Evolutionary conservation across 2,888 invertebrate genomes (phyloP).

Genomic region (Incurvaria masculella): DNA sequence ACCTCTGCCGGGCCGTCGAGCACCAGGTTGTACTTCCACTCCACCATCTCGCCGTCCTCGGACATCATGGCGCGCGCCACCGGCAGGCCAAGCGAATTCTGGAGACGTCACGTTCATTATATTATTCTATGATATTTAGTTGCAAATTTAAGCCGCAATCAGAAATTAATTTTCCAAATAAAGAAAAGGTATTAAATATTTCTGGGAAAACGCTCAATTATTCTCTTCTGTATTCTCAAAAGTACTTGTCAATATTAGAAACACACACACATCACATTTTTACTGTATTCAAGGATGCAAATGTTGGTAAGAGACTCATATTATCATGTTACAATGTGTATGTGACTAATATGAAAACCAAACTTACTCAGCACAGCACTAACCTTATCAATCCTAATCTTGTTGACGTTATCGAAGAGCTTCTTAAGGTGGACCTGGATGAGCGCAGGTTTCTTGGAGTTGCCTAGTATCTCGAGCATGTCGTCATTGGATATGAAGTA

Average conservation of each 20-base stretch:
- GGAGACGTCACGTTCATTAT: not conserved
- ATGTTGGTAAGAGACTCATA: too few relatives aligned
- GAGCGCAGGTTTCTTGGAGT: slow-evolving; percentile 77
- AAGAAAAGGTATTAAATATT: too few relatives aligned
- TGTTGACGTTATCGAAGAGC: slow-evolving; percentile 81
- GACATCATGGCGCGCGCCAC: slow-evolving; percentile 71
- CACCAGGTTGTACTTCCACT: slow-evolving; percentile 63
- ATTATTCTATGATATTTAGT: not conserved
- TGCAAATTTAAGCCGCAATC: too few relatives aligned
- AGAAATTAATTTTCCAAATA: too few relatives aligned
- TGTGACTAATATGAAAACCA: too few relatives aligned
- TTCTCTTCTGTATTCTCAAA: too few relatives aligned
- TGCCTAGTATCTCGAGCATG: slow-evolving; percentile 79
- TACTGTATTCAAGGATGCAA: too few relatives aligned
- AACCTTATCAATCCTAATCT: slow-evolving; percentile 65
- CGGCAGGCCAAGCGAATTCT: slow-evolving; percentile 14
- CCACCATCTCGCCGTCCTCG: slow-evolving; percentile 79
- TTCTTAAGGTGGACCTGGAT: slow-evolving; percentile 87
- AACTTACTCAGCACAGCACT: too few relatives aligned
- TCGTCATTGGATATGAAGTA: slow-evolving; percentile 66
- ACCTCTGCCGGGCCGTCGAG: slow-evolving; percentile 80
- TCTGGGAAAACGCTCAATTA: too few relatives aligned
- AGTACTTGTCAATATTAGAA: too few relatives aligned
- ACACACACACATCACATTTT: too few relatives aligned
- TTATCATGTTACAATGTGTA: too few relatives aligned